Evolutionary conservation across 2,797 vertebrate species (phyloP).

Genomic region (Typhlichthys subterraneus): DNA sequence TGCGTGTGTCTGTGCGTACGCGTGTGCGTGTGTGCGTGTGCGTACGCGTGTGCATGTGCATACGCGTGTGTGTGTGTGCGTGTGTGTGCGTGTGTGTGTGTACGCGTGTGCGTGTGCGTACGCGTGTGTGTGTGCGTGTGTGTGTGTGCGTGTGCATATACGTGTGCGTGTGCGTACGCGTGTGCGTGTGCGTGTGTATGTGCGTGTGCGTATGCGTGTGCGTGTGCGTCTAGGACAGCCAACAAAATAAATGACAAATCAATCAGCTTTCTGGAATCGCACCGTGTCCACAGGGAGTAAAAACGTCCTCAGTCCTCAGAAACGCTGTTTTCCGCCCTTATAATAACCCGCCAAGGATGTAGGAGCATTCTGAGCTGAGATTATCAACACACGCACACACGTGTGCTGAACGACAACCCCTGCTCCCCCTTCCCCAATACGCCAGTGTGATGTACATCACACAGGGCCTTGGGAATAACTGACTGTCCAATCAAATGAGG

Average conservation of each 20-base stretch:
- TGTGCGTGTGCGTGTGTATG: not conserved
- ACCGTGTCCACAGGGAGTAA: too few species aligned
- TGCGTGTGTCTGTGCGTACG: constrained; percentile 4
- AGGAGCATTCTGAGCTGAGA: too few species aligned
- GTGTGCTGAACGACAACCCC: too few species aligned
- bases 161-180: not conserved
- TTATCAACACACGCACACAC: too few species aligned
- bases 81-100: not conserved
- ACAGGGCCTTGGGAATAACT: too few species aligned
- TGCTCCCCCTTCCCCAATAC: too few species aligned
- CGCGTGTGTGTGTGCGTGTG: constrained; percentile 6
- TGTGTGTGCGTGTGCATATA: constrained; percentile 1
- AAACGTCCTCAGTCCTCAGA: too few species aligned
- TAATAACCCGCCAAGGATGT: too few species aligned
- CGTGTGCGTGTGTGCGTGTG: constrained; percentile 1
- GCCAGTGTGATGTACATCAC: too few species aligned
- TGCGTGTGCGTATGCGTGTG: not conserved
- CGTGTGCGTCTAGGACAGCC: not conserved
- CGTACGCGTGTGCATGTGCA: not conserved
- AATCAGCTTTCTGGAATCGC: too few species aligned
- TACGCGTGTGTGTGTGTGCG: not conserved
- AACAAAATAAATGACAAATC: not conserved
- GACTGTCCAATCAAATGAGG: too few species aligned
- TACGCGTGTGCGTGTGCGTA: not conserved
- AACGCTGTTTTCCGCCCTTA: too few species aligned